Evolutionary conservation across 1,140 invertebrate species (phyloP).

Genomic region (Rhyacophila brunnea): DNA sequence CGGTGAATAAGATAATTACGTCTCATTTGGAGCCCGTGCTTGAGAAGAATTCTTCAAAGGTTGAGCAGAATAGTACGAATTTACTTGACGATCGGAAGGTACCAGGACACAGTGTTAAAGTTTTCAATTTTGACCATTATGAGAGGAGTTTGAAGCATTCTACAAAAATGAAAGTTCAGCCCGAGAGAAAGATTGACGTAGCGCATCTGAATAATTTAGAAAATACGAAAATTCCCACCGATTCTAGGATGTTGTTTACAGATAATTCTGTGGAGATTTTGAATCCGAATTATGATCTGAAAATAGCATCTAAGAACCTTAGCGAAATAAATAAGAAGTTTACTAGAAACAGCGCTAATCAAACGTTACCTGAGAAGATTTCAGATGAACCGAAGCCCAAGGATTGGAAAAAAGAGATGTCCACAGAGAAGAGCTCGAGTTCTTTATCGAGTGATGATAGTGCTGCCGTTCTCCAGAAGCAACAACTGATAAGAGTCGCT

Average conservation of each 20-base stretch:
- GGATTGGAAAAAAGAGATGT: slow-evolving; percentile 46
- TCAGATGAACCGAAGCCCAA: slow-evolving; percentile 12
- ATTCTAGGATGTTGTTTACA: slow-evolving; percentile 39
- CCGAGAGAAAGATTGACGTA: slow-evolving; percentile 49
- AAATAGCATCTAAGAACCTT: slow-evolving; percentile 26
- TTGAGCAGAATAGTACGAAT: not conserved
- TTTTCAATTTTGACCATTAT: slow-evolving; percentile 54
- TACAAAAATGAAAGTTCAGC: slow-evolving; percentile 40
- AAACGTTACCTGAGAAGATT: slow-evolving; percentile 22
- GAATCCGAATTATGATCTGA: slow-evolving; percentile 18
- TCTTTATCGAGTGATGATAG: slow-evolving; percentile 54
- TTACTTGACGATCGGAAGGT: not conserved
- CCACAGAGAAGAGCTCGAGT: slow-evolving; percentile 53
- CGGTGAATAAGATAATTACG: not conserved
- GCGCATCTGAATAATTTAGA: slow-evolving; percentile 48
- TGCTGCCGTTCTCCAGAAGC: slow-evolving; percentile 55
- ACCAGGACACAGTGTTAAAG: slow-evolving; percentile 42
- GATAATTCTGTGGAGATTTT: slow-evolving; percentile 34
- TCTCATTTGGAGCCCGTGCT: no score
- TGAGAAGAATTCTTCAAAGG: not conserved
- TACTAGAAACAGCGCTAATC: slow-evolving; percentile 17
- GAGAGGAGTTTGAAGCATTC: slow-evolving; percentile 43
- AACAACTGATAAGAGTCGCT: slow-evolving; percentile 65
- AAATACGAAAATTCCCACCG: slow-evolving; percentile 51
- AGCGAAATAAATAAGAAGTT: slow-evolving; percentile 33